Evolutionary conservation across 1,140 invertebrate genomes (phyloP), one percentile per base, ranked within the genome.

Genomic region (Branchinecta lynchi): DNA sequence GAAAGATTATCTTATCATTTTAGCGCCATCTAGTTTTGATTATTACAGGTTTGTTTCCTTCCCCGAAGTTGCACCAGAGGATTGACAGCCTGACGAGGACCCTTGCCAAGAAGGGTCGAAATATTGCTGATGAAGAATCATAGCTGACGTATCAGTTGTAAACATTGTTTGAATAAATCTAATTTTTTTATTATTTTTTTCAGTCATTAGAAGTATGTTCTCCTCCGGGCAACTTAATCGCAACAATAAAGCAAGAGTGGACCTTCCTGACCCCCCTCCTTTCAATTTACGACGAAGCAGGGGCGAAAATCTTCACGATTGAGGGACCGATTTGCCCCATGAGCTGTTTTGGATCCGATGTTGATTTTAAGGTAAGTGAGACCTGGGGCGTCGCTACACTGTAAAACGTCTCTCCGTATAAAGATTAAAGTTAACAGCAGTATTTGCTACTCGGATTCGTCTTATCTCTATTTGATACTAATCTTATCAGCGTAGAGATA

Each of bases 181-280:
- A 60, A 60, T 15, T 32, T 46, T 71, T 43, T 67, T 72, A 66
- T 72, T 67, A 69, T 68, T 70, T 71, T 69, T 75, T 72, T 77
- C 67, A 84, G 82, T 78, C 73, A 74, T 84, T 90, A 80, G 87
- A 89, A 75, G 86, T 90, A 8, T 83, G 82, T 0, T 79, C 87
- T 2, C 87, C 87, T 7, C 86, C 86, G 0, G 88, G 87, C 7
- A 85, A 82, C 66, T 76, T 87, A 1, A 81, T 93, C 65, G 92
- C 92, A 21, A 85, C 82, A 7, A 83, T 96, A 8, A 83, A 87
- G 71, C 90, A 96, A 81, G 85, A 92, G 70, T 95, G 90, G 90
- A 89, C 85, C 68, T 80, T 92, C 60, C 87, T 85, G 75, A 83
- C 82, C 65, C 90, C 92, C 3, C 83, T 83, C 46, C 95, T 90